A percentile compares a stretch with the other conserved stretches of the same genome.
Evolutionary conservation across 2,888 invertebrate genomes (phyloP).

Genomic region (Phasia obesa): DNA sequence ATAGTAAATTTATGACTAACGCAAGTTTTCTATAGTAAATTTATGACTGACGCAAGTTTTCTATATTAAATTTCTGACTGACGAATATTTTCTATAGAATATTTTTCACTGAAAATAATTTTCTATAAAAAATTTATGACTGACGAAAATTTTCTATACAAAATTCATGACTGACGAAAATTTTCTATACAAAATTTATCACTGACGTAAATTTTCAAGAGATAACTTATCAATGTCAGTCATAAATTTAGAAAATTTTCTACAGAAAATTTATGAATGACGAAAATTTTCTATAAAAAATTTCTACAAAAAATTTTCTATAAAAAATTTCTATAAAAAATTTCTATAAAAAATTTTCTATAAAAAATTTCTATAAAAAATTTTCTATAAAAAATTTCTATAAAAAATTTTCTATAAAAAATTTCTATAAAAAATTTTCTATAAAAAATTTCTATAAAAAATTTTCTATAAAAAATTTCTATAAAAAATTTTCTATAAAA

Average conservation of each 20-base stretch:
- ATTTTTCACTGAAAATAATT: neutral
- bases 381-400: no score
- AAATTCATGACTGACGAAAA: neutral
- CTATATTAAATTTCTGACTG: neutral
- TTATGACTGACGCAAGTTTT: neutral
- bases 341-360: no score
- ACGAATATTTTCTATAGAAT: neutral
- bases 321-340: neutral
- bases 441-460: no score
- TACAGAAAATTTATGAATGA: neutral
- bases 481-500: no score
- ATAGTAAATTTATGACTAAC: neutral
- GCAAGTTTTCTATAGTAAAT: neutral
- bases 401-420: no score
- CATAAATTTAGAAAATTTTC: neutral
- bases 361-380: no score
- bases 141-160: neutral
- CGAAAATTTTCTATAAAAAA: constrained; percentile 1
- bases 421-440: no score
- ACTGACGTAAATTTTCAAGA: neutral
- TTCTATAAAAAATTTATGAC: no score
- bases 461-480: no score
- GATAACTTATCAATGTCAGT: neutral
- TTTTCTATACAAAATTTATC: neutral
- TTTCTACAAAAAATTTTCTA: neutral